Evolutionary conservation across 2,797 vertebrate genomes (phyloP), one percentile per base, ranked within the genome.

Genomic region (Sebastes diaconus): DNA sequence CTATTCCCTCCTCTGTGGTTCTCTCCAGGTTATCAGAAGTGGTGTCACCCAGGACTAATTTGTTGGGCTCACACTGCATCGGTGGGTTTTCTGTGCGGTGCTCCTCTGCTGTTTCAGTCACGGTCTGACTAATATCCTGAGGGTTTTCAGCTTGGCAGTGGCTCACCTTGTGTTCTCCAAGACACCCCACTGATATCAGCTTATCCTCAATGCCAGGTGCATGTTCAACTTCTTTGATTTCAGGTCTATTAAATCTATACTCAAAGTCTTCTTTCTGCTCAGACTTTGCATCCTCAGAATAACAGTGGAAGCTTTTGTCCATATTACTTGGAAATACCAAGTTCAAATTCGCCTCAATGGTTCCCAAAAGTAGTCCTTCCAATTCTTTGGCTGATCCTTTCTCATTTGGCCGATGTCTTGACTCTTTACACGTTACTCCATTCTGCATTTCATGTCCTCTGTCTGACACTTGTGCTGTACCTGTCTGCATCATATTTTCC

Each of bases 41-140:
- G 46, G 30, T 27, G 36, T 58, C 77, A 36, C 34, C 13, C 10
- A 46, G 59, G 30, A 59, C 22, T 52, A 66, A 59, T 13, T 30
- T 68, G 14, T 10, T 24, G 18, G 61, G 46, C 30, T 74, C 80
- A 69, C n/a, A 36, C 57, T 77, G 76, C 13, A 63, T 42, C 54
- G 13, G 9, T 9, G 50, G 20, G 13, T 9, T 50, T 30, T 73
- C 66, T 34, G 66, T 32, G 24, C 2, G 50, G 42, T 60, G 22
- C 4, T 29, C 71, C 59, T 77, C 71, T 29, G 14, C 68, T 52
- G 42, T 46, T 80, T 73, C 61, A 68, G 14, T 73, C 69, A 24
- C 55, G 50, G 68, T 58, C 11, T 22, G 55, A 34, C 16, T 16
- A 30, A n/a, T 24, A 10, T 39, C 55, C 20, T 46, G 61, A 39